Evolutionary conservation across 2,113 vertebrate species (phyloP).

Genomic region (Psittacara wagleri): DNA sequence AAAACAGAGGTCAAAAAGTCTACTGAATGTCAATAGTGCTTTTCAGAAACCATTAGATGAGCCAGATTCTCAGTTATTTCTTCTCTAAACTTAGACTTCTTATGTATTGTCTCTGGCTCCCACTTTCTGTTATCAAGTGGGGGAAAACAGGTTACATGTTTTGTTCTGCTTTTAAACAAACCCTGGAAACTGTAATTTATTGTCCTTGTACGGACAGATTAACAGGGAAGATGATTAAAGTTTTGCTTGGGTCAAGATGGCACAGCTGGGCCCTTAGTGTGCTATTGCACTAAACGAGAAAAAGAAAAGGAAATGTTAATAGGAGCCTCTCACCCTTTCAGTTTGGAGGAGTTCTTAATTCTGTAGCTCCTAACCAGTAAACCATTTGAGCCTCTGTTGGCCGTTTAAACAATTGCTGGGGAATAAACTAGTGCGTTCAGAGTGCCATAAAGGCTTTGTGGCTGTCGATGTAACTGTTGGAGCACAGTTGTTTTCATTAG

Average conservation of each 20-base stretch:
- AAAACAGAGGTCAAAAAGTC: not conserved
- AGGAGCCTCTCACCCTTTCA: not conserved
- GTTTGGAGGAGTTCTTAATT: not conserved
- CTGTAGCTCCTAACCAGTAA: not conserved
- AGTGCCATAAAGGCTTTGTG: not conserved
- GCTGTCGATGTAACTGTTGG: not conserved
- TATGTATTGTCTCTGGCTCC: not conserved
- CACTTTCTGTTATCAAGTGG: not conserved
- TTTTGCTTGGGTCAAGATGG: not conserved
- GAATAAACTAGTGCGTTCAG: not conserved
- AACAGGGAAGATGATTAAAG: not conserved
- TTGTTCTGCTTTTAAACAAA: not conserved
- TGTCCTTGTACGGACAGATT: not conserved
- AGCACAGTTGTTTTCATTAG: not conserved
- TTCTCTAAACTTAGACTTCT: not conserved
- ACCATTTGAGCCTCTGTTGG: not conserved
- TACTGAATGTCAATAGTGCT: constrained; percentile 3
- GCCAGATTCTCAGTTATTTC: not conserved
- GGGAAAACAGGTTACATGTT: not conserved
- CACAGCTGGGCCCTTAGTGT: not conserved
- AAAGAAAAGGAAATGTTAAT: not conserved
- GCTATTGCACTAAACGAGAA: constrained; percentile 1
- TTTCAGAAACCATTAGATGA: not conserved
- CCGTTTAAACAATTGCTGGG: not conserved
- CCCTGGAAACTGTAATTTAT: not conserved